Evolutionary conservation across 2,113 vertebrate species (phyloP), one percentile per base, ranked within the genome.

Genomic region (Perca fluviatilis): DNA sequence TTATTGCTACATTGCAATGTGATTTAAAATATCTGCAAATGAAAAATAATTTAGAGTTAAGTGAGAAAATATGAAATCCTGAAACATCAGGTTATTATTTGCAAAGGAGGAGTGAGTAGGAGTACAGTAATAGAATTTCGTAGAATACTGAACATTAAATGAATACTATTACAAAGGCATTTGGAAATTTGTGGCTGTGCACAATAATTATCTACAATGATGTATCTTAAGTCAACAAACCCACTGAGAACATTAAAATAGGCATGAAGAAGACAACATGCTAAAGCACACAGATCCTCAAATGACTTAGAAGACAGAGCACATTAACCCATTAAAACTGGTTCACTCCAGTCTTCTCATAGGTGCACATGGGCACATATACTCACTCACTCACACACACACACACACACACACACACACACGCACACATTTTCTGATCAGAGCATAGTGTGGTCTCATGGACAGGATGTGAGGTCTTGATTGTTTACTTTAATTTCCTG

Each of bases 401-500:
- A 43, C 33, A 84, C 54, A 56, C 63, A 66, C 67, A 56, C 54
- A 21, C 18, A n/a, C 69, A 83, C 84, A 73, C 63, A 51, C 64
- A 68, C 43, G 53, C 46, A 23, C 40, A 58, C 25, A n/a, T 25
- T 72, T 85, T 82, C 75, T 89, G 89, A 90, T 89, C 90, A 82
- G 85, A 89, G 80, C 79, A 66, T 63, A 54, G 79, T 78, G 89
- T 79, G 90, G 90, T 92, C 91, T 85, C 70, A 66, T 76, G 82
- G 83, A 93, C 90, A 94, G 94, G 94, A 95, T 94, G 90, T 86
- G 72, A 88, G 90, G 86, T 89, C 89, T 83, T 93, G 93, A 95
- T 94, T 95, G 94, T 94, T 95, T 95, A 89, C 90, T 94, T 94
- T 92, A 86, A 92, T 95, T 93, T 95, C 90, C 91, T 95, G 86